A percentile compares a stretch with the other conserved stretches of the same genome.
These are phyloP conservation scores for Cyanoramphus novaezelandiae DNA, from an alignment of 2,113 vertebrate genomes.

Conservation along the genomic window DNA sequence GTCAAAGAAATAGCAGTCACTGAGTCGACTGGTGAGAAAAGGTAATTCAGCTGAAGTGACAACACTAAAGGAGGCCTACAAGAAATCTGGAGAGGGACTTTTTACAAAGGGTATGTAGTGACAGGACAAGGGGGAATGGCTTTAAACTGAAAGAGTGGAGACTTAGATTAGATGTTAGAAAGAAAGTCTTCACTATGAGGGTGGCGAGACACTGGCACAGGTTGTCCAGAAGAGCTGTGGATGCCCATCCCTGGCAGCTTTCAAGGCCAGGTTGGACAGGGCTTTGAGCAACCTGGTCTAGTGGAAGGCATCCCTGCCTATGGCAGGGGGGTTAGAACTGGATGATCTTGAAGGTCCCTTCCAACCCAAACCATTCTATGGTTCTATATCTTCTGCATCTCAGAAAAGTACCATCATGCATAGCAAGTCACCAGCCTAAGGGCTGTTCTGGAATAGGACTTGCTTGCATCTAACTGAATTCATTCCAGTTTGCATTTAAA, in stretches of 20 bases:
- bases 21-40: not conserved
- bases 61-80: not conserved
- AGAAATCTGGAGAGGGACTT: not conserved
- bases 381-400: not conserved
- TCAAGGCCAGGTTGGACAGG: not conserved
- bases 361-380: not conserved
- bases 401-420: not conserved
- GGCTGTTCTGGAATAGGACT: not conserved
- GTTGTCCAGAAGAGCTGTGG: not conserved
- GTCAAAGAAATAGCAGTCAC: not conserved
- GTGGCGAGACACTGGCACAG: not conserved
- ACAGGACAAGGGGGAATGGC: not conserved
- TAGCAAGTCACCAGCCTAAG: not conserved
- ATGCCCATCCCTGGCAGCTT: not conserved
- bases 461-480: not conserved
- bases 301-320: not conserved
- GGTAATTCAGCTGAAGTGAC: not conserved
- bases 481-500: not conserved
- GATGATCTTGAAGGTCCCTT: not conserved
- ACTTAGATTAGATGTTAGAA: not conserved
- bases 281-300: not conserved
- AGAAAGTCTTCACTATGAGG: not conserved
- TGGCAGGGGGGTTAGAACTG: not conserved
- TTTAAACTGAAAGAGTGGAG: not conserved
- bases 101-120: not conserved